Conservation (phyloP, 2,797 vertebrate species). For the Lateolabrax maculatus region DNA sequence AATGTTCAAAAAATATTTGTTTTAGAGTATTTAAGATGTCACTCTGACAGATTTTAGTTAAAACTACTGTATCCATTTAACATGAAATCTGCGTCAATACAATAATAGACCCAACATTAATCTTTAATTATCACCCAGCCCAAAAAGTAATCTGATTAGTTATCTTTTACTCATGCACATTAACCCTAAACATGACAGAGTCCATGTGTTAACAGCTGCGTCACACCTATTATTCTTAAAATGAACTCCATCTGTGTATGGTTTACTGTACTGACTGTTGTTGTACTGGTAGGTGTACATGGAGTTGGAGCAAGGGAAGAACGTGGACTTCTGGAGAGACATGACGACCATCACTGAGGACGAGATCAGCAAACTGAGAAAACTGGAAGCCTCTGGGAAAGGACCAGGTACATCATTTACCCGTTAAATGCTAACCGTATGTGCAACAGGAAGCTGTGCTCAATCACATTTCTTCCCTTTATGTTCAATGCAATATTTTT, state of each 20-base stretch:
- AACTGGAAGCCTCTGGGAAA: constrained; percentile 94
- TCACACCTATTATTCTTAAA: neutral
- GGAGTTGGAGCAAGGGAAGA: constrained; percentile 98
- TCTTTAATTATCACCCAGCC: neutral
- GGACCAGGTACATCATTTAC: constrained; percentile 84
- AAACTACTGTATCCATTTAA: neutral
- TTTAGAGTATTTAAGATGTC: no score
- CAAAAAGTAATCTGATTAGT: neutral
- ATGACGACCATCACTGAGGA: constrained; percentile 99
- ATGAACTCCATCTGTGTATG: neutral
- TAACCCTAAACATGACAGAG: neutral
- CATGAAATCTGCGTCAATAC: neutral
- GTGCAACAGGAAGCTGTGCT: neutral
- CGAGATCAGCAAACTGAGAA: constrained; percentile 96
- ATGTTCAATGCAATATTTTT: neutral
- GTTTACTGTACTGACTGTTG: neutral
- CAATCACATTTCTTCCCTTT: no score
- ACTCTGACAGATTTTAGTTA: neutral
- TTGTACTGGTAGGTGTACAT: constrained; percentile 91
- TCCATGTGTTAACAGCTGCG: neutral
- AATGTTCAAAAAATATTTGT: neutral
- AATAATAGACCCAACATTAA: neutral
- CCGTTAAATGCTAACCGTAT: neutral
- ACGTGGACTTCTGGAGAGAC: constrained; percentile 98
- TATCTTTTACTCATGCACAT: neutral